Percentiles rank a stretch among this genome's conserved stretches.
phyloP scores from a whole-genome alignment of 2,888 invertebrate species.

The Idaea dimidiata region DNA sequence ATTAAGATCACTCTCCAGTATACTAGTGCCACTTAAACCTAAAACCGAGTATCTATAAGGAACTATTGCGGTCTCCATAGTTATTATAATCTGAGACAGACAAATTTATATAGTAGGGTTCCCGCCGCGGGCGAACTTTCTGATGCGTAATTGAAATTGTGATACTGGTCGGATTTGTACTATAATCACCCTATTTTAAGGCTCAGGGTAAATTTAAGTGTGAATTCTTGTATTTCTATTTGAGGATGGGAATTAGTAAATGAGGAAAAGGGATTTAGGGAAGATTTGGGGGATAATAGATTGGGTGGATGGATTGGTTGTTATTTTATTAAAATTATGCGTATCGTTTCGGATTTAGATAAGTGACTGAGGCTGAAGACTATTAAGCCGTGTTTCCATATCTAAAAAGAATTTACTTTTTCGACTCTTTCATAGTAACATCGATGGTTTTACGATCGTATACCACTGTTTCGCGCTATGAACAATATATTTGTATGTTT shows the following conservation, averaged over 20 bases:
- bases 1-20: slow-evolving; percentile 9
- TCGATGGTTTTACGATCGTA: too few relatives aligned
- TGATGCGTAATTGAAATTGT: slow-evolving; percentile 34
- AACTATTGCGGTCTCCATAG: slow-evolving; percentile 23
- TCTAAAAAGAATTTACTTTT: too few relatives aligned
- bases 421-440: too few relatives aligned
- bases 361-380: background rate
- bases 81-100: slow-evolving; percentile 21
- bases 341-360: background rate
- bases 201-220: slow-evolving; percentile 33
- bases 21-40: slow-evolving; percentile 10
- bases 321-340: background rate
- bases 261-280: slow-evolving; percentile 9
- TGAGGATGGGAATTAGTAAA: slow-evolving; percentile 18
- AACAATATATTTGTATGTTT: too few relatives aligned
- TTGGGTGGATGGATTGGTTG: background rate
- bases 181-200: slow-evolving; percentile 45
- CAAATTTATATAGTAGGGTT: slow-evolving; percentile 15
- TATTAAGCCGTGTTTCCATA: background rate
- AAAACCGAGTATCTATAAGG: slow-evolving; percentile 22
- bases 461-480: too few relatives aligned
- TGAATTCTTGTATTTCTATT: slow-evolving; percentile 29
- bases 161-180: slow-evolving; percentile 35
- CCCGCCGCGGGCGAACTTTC: slow-evolving; percentile 20
- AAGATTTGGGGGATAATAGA: slow-evolving; percentile 4